Conservation (phyloP, 2,888 invertebrate species). For the Gymnocheta viridis region DNA sequence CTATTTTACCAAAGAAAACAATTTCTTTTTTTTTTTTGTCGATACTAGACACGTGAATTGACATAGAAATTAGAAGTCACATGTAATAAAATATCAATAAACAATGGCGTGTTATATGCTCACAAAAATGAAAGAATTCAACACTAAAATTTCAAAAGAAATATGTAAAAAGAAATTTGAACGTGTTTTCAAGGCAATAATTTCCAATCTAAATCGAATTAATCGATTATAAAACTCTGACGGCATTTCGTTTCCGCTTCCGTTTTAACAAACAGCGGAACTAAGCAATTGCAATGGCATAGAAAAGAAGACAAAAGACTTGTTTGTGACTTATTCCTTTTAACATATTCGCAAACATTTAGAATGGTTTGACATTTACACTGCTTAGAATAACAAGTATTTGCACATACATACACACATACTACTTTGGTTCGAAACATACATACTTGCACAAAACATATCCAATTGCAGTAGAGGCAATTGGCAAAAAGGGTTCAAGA, state of each 20-base stretch:
- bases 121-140: not conserved
- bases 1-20: not conserved
- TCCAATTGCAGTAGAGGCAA: constrained; percentile 41
- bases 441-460: not conserved
- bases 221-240: constrained; percentile 81
- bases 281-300: constrained; percentile 67
- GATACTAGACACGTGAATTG: constrained; percentile 45
- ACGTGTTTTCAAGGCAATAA: constrained; percentile 78
- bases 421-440: not conserved
- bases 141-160: constrained; percentile 38
- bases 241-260: constrained; percentile 81
- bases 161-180: constrained; percentile 52
- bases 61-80: constrained; percentile 44
- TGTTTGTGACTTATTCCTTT: constrained; percentile 30
- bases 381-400: constrained; percentile 30
- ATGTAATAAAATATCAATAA: constrained; percentile 71
- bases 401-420: not conserved
- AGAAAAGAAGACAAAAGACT: constrained; percentile 52
- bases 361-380: constrained; percentile 59
- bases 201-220: constrained; percentile 82
- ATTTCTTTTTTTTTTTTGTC: not conserved
- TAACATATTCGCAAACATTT: constrained; percentile 46
- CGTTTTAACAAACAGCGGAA: constrained; percentile 77
- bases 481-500: constrained; percentile 78
- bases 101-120: constrained; percentile 52